phyloP scores from a whole-genome alignment of 2,797 vertebrate genomes.

The Hybognathus amarus region DNA sequence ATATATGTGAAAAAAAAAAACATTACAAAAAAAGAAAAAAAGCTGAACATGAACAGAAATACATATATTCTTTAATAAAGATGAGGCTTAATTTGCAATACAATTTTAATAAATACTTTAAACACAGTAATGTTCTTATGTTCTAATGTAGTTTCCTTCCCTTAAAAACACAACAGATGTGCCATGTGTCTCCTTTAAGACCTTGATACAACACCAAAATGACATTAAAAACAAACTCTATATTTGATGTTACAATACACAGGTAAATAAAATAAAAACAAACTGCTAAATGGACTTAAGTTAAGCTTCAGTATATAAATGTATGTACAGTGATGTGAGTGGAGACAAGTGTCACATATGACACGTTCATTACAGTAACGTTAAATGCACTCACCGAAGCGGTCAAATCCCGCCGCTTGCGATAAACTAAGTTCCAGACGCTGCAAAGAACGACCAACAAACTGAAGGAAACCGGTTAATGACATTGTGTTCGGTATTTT shows the following conservation, averaged over 20 bases:
- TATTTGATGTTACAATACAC: not conserved
- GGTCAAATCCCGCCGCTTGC: constrained; percentile 70
- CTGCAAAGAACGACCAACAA: constrained; percentile 71
- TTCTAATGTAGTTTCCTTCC: not conserved
- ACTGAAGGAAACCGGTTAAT: constrained; percentile 67
- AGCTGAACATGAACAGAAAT: not conserved
- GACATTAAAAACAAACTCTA: not conserved
- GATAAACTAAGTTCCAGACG: constrained; percentile 72
- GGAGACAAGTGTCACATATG: not conserved
- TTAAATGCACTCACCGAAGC: constrained; percentile 69
- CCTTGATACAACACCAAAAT: not conserved
- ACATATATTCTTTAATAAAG: not conserved
- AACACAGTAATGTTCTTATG: not conserved
- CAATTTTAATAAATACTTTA: not conserved
- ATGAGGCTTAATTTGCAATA: not conserved
- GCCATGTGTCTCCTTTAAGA: not conserved
- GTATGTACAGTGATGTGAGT: not conserved
- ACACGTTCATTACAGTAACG: not conserved
- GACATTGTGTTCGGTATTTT: constrained; percentile 59
- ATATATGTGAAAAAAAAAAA: not conserved
- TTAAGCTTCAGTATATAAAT: not conserved
- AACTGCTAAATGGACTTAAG: not conserved
- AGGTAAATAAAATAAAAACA: not conserved
- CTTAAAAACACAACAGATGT: not conserved
- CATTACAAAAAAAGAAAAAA: no score